phyloP scores from a whole-genome alignment of 2,888 invertebrate genomes.

The Sminthurinus aureus region DNA sequence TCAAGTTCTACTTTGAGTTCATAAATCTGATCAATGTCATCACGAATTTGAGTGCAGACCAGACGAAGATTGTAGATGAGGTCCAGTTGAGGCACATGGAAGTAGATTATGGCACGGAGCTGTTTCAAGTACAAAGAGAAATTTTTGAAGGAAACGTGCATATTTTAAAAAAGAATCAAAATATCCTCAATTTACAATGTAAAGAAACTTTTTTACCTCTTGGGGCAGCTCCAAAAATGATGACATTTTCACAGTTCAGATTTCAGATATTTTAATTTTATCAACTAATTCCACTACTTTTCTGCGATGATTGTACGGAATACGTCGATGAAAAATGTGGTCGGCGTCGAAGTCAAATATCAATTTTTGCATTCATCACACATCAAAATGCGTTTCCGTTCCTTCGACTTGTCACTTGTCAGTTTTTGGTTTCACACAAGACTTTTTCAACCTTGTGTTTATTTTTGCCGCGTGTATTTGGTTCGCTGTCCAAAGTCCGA shows the following conservation, averaged over 20 bases:
- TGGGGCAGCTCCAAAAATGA: background rate
- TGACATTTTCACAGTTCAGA: background rate
- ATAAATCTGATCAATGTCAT: constrained; percentile 53
- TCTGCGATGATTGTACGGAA: too few relatives aligned
- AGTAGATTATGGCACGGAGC: constrained; percentile 50
- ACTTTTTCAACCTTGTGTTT: too few relatives aligned
- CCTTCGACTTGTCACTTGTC: too few relatives aligned
- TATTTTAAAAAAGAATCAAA: background rate
- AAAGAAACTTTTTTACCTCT: background rate
- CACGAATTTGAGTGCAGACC: constrained; percentile 48
- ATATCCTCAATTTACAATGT: too few relatives aligned
- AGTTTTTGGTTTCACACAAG: too few relatives aligned
- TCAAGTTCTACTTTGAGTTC: constrained; percentile 48
- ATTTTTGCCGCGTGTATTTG: too few relatives aligned
- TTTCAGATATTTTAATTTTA: background rate
- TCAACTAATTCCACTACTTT: too few relatives aligned
- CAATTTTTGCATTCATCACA: too few relatives aligned
- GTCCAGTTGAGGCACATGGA: constrained; percentile 43
- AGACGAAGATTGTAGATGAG: constrained; percentile 46
- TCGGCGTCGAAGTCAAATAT: too few relatives aligned
- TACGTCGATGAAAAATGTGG: too few relatives aligned
- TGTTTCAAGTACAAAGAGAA: constrained; percentile 15
- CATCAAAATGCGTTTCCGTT: too few relatives aligned
- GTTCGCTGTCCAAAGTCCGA: too few relatives aligned
- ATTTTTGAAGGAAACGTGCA: background rate